These are phyloP conservation scores for Papilio aristodemus DNA, from an alignment of 1,140 invertebrate species.

Conservation along the genomic window DNA sequence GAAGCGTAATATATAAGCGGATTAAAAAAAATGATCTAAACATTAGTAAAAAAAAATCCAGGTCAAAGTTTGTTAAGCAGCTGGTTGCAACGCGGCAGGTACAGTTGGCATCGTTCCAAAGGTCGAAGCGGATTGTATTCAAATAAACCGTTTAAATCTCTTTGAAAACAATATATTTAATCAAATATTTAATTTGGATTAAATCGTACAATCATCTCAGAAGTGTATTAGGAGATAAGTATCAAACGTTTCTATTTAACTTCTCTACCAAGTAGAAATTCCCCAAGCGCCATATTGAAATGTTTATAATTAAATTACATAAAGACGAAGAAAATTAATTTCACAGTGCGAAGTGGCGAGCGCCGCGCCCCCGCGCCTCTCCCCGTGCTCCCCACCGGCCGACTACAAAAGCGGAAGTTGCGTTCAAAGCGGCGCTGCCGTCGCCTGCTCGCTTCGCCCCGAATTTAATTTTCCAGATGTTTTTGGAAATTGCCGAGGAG, in stretches of 20 bases:
- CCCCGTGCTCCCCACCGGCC: slow-evolving; percentile 46
- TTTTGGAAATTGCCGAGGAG: slow-evolving; percentile 76
- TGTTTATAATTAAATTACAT: slow-evolving; percentile 81
- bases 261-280: slow-evolving; percentile 72
- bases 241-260: slow-evolving; percentile 80
- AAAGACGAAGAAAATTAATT: slow-evolving; percentile 81
- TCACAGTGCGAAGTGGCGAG: slow-evolving; percentile 74
- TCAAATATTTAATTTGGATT: slow-evolving; percentile 64
- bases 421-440: slow-evolving; percentile 66
- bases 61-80: neutral
- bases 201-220: slow-evolving; percentile 72
- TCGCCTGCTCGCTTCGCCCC: slow-evolving; percentile 43
- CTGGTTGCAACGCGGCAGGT: slow-evolving; percentile 23
- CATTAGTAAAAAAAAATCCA: slow-evolving; percentile 2
- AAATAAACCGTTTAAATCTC: slow-evolving; percentile 13
- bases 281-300: slow-evolving; percentile 78
- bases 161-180: slow-evolving; percentile 37
- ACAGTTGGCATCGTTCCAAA: slow-evolving; percentile 19
- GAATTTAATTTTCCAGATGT: slow-evolving; percentile 78
- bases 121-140: neutral
- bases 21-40: too few relatives aligned
- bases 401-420: slow-evolving; percentile 65
- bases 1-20: too few relatives aligned
- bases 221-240: slow-evolving; percentile 79
- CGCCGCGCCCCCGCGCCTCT: too few relatives aligned